phyloP scores from a whole-genome alignment of 2,888 invertebrate genomes.

The Synergus umbraculus region DNA sequence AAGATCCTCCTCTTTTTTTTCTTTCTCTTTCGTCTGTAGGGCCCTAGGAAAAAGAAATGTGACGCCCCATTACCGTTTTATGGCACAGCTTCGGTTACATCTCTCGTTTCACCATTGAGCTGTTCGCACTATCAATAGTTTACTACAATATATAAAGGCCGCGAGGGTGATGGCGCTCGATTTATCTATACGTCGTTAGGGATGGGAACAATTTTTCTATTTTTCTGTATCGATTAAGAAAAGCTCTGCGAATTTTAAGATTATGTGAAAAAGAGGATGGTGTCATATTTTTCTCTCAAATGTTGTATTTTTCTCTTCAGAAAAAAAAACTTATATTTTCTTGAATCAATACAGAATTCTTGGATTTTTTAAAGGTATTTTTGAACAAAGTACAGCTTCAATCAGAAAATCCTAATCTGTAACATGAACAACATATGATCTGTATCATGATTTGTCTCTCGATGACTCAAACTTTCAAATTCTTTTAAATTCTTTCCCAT shows the following conservation, averaged over 20 bases:
- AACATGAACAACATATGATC: not conserved
- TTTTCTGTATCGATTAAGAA: constrained; percentile 25
- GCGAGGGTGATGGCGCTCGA: constrained; percentile 62
- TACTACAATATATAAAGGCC: constrained; percentile 68
- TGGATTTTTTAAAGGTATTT: not conserved
- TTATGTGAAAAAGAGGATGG: not conserved
- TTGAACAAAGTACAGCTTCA: not conserved
- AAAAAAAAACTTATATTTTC: not conserved
- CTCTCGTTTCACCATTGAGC: constrained; percentile 76
- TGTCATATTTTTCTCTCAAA: not conserved
- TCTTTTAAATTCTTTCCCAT: constrained; percentile 16
- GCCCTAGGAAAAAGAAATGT: constrained; percentile 73
- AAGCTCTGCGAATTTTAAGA: not conserved
- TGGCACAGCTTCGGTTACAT: constrained; percentile 75
- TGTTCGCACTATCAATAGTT: constrained; percentile 75
- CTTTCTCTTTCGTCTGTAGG: constrained; percentile 54
- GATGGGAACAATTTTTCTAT: constrained; percentile 27
- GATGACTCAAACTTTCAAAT: not conserved
- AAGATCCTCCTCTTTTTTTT: constrained; percentile 43
- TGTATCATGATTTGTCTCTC: not conserved
- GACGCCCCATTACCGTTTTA: constrained; percentile 77
- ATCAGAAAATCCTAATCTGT: constrained; percentile 31
- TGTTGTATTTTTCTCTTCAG: not conserved
- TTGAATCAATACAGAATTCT: not conserved
- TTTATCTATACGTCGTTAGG: constrained; percentile 62